Percentiles rank a stretch among this genome's conserved stretches.
Evolutionary conservation across 2,797 vertebrate species (phyloP).

Genomic region (Enteromius treurensis): DNA sequence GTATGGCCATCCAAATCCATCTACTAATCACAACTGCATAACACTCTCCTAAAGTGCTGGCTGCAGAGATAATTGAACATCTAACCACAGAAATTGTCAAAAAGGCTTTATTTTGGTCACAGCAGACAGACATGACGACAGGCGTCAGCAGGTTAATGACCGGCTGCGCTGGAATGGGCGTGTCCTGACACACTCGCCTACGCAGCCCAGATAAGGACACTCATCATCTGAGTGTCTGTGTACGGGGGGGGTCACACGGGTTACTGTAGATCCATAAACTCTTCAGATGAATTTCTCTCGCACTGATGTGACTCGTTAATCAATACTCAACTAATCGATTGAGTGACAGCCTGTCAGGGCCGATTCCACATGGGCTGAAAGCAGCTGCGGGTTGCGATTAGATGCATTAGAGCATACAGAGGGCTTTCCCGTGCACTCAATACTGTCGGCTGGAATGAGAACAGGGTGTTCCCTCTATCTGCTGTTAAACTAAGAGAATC

Average conservation of each 20-base stretch:
- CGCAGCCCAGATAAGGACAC: constrained; percentile 7
- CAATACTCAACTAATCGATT: constrained; percentile 17
- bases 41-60: not conserved
- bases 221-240: not conserved
- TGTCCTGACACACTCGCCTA: not conserved
- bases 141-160: constrained; percentile 12
- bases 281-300: constrained; percentile 26
- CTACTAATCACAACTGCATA: not conserved
- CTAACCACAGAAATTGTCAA: not conserved
- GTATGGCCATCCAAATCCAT: not conserved
- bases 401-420: constrained; percentile 33
- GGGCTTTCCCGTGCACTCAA: constrained; percentile 23
- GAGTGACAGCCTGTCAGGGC: constrained; percentile 28
- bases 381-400: not conserved
- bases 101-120: constrained; percentile 8
- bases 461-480: constrained; percentile 16
- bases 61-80: constrained; percentile 9
- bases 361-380: constrained; percentile 10
- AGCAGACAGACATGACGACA: constrained; percentile 19
- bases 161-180: not conserved
- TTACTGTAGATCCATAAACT: constrained; percentile 41
- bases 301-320: not conserved
- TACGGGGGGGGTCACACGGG: not conserved
- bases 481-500: not conserved
- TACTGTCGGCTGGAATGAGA: constrained; percentile 24